phyloP scores from a whole-genome alignment of 2,113 vertebrate genomes.

The Elaphurus davidianus region DNA sequence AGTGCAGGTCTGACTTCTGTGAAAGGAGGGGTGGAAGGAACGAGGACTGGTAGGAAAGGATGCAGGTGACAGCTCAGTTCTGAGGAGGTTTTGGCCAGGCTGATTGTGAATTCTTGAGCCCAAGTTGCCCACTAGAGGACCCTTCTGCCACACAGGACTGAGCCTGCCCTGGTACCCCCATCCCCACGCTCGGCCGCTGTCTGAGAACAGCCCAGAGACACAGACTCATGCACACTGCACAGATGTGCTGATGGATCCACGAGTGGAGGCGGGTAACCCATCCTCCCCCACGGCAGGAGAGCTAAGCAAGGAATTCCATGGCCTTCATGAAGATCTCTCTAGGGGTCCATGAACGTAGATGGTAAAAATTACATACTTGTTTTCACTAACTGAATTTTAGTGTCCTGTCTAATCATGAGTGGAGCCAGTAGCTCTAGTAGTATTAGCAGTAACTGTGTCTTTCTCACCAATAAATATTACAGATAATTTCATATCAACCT shows the following conservation, averaged over 20 bases:
- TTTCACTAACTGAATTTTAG: neutral
- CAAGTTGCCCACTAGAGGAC: neutral
- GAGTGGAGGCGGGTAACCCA: fast-evolving
- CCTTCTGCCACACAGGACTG: neutral
- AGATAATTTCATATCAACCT: neutral
- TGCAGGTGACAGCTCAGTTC: neutral
- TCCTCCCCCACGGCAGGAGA: neutral
- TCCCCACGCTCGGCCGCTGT: neutral
- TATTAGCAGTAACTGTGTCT: neutral
- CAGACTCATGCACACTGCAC: neutral
- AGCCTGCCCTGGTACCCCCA: fast-evolving
- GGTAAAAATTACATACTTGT: neutral
- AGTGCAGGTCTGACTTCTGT: neutral
- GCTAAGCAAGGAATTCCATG: neutral
- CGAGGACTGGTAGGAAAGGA: neutral
- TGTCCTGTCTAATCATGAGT: neutral
- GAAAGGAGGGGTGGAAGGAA: neutral
- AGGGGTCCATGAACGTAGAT: neutral
- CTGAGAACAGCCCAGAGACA: neutral
- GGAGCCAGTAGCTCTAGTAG: neutral
- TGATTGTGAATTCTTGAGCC: neutral
- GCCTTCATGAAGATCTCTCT: neutral
- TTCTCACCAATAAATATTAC: conserved; percentile 11
- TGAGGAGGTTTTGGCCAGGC: neutral
- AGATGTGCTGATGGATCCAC: neutral